Evolutionary conservation across 2,888 invertebrate species (phyloP).

Genomic region (Spicauda simplicius): DNA sequence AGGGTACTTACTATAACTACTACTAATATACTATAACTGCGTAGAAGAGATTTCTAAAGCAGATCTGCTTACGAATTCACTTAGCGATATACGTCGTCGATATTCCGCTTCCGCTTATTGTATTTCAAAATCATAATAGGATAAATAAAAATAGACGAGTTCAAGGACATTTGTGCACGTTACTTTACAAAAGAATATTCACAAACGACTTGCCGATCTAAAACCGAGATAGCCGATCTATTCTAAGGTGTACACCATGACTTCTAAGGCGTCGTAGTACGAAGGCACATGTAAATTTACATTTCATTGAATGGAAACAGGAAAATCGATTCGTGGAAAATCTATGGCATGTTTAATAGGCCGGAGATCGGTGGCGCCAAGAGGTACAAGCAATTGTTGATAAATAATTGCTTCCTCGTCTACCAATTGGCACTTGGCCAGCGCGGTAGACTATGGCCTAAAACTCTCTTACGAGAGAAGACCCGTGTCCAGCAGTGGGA

Average conservation of each 20-base stretch:
- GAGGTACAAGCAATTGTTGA: neutral
- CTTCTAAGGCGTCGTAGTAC: neutral
- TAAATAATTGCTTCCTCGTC: no score
- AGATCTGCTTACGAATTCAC: slow-evolving; percentile 3
- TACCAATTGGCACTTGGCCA: no score
- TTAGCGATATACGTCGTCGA: slow-evolving; percentile 2
- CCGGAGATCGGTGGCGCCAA: neutral
- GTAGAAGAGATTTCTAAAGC: slow-evolving; percentile 11
- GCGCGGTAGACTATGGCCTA: no score
- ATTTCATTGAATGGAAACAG: slow-evolving; percentile 17
- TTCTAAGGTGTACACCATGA: slow-evolving; percentile 12
- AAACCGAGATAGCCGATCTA: slow-evolving; percentile 52
- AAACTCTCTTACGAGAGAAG: no score
- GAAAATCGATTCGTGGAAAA: slow-evolving; percentile 11
- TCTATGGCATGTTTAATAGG: neutral
- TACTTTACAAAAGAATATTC: slow-evolving; percentile 47
- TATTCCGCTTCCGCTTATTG: slow-evolving; percentile 15
- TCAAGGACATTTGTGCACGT: slow-evolving; percentile 67
- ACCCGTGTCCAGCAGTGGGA: no score
- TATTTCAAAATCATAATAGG: slow-evolving; percentile 17
- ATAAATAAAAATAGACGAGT: slow-evolving; percentile 49
- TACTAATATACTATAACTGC: neutral
- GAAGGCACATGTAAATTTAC: slow-evolving; percentile 4
- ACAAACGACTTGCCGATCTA: slow-evolving; percentile 56
- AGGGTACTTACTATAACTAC: no score